A percentile compares a stretch with the other conserved stretches of the same genome.
phyloP scores from a whole-genome alignment of 2,888 invertebrate genomes.

The Tinea semifulvella region DNA sequence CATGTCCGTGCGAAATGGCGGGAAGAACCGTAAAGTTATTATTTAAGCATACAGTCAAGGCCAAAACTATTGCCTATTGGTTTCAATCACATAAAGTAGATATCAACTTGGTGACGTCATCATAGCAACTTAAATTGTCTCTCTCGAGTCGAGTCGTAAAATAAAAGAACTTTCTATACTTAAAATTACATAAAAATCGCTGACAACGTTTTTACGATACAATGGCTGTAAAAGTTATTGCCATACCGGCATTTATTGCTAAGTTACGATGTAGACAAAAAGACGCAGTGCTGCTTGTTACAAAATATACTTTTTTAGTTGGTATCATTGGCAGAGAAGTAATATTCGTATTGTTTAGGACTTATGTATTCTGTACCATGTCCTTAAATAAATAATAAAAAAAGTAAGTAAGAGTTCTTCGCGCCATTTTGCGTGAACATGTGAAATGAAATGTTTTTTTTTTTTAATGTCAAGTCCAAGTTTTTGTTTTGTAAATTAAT shows the following conservation, averaged over 20 bases:
- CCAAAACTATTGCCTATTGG: not conserved
- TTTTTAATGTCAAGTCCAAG: no score
- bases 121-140: conserved; percentile 22
- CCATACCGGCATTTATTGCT: conserved; percentile 11
- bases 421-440: no score
- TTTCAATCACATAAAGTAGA: conserved; percentile 8
- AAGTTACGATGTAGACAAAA: conserved; percentile 8
- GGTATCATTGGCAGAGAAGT: no score
- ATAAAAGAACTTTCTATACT: conserved; percentile 26
- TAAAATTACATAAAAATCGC: conserved; percentile 19
- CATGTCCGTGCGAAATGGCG: not conserved
- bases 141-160: conserved; percentile 25
- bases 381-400: no score
- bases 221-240: conserved; percentile 7
- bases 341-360: no score
- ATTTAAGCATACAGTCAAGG: not conserved
- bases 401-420: no score
- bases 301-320: not conserved
- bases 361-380: no score
- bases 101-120: conserved; percentile 6
- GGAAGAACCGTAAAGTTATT: no score
- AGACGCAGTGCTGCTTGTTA: not conserved
- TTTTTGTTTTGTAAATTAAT: no score
- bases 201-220: conserved; percentile 14
- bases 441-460: no score